Evolutionary conservation across 1,140 invertebrate genomes (phyloP).

Genomic region (Heliconius himera): DNA sequence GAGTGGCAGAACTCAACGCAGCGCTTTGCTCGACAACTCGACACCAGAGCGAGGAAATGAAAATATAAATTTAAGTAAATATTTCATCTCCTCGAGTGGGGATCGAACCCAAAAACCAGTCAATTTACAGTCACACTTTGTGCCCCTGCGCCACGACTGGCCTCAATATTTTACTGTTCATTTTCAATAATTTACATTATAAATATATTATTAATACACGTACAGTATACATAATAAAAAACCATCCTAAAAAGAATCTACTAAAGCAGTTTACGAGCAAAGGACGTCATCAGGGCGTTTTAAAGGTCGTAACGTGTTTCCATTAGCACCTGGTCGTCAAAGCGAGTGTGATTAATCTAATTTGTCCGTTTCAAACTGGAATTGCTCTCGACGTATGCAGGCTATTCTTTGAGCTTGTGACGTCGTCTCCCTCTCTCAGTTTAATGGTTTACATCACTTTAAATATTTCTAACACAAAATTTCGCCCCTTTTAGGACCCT

Average conservation of each 20-base stretch:
- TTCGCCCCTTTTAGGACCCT: conserved; percentile 28
- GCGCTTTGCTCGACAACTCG: too few relatives aligned
- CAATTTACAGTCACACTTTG: too few relatives aligned
- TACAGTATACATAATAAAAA: not conserved
- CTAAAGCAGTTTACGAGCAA: conserved; percentile 27
- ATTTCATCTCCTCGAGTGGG: too few relatives aligned
- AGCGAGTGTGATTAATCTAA: conserved; percentile 74
- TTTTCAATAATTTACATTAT: too few relatives aligned
- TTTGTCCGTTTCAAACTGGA: conserved; percentile 67
- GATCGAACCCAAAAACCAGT: too few relatives aligned
- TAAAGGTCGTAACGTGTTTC: conserved; percentile 62
- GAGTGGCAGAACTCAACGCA: too few relatives aligned
- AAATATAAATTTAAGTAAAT: too few relatives aligned
- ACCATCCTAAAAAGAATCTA: conserved; percentile 12
- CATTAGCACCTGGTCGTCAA: conserved; percentile 70
- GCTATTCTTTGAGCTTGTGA: conserved; percentile 56
- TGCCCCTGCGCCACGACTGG: too few relatives aligned
- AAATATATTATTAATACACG: not conserved
- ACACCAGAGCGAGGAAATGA: too few relatives aligned
- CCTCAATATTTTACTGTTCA: too few relatives aligned
- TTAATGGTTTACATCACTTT: conserved; percentile 54
- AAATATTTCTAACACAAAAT: conserved; percentile 31
- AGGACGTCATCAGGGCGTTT: conserved; percentile 53
- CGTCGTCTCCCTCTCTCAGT: conserved; percentile 46
- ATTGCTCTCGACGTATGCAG: conserved; percentile 55